phyloP scores from a whole-genome alignment of 2,113 vertebrate genomes.

The Eulacestoma nigropectus region DNA sequence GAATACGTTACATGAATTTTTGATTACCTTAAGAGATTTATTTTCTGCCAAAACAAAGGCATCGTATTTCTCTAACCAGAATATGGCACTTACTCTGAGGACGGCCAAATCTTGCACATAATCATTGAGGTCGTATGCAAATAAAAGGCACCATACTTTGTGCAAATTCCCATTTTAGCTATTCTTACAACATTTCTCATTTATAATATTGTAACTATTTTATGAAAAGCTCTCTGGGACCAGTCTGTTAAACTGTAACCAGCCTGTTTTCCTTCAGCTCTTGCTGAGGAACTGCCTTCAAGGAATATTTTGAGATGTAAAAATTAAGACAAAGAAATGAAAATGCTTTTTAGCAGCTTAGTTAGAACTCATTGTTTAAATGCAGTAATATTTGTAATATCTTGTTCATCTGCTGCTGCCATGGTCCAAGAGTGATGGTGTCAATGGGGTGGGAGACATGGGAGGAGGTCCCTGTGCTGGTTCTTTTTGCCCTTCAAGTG shows the following conservation, averaged over 20 bases:
- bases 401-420: not conserved
- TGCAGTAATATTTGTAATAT: not conserved
- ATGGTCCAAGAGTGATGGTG: not conserved
- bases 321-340: not conserved
- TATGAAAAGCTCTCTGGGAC: slow-evolving; percentile 12
- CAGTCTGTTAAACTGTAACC: not conserved
- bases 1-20: slow-evolving; percentile 26
- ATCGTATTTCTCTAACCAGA: slow-evolving; percentile 43
- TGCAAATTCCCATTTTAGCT: slow-evolving; percentile 50
- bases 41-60: slow-evolving; percentile 63
- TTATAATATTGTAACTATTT: slow-evolving; percentile 32
- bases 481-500: not conserved
- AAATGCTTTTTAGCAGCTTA: not conserved
- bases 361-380: not conserved
- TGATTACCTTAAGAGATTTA: slow-evolving; percentile 59
- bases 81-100: slow-evolving; percentile 41
- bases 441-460: not conserved
- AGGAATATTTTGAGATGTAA: not conserved
- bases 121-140: slow-evolving; percentile 65
- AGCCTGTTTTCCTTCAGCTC: slow-evolving; percentile 7
- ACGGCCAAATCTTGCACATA: slow-evolving; percentile 70
- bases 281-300: slow-evolving; percentile 11
- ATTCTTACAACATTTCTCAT: slow-evolving; percentile 16
- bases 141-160: slow-evolving; percentile 52
- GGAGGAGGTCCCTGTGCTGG: not conserved